A percentile compares a stretch with the other conserved stretches of the same genome.
These are phyloP conservation scores for Fragum whitleyi DNA, from an alignment of 2,888 invertebrate species.

Conservation along the genomic window DNA sequence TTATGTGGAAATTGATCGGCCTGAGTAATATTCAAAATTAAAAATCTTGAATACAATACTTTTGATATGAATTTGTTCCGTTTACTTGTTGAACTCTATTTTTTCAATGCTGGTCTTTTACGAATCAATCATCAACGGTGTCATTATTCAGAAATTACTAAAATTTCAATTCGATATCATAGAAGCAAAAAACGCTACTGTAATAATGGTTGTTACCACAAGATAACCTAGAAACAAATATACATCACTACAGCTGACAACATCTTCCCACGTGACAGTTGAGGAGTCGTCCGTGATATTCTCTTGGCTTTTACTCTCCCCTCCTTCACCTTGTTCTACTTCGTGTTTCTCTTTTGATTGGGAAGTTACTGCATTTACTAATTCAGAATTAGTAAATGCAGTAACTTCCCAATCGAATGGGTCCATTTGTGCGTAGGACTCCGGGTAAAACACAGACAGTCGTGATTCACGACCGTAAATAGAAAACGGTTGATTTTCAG, in stretches of 20 bases:
- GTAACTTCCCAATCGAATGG: slow-evolving; percentile 2
- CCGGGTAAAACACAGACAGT: neutral
- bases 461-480: neutral
- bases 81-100: too few species aligned
- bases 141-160: too few species aligned
- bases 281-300: too few species aligned
- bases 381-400: neutral
- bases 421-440: neutral
- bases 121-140: too few species aligned
- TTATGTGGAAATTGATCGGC: too few species aligned
- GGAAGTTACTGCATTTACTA: neutral
- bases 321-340: neutral
- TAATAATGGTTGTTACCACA: neutral
- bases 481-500: slow-evolving; percentile 5
- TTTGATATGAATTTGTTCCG: too few species aligned
- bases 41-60: too few species aligned
- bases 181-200: neutral
- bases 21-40: too few species aligned
- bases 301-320: neutral
- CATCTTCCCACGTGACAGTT: neutral
- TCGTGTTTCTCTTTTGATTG: neutral
- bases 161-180: neutral
- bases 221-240: neutral
- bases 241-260: neutral
- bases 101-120: too few species aligned